phyloP scores from a whole-genome alignment of 2,113 vertebrate species.

The Pogonocichla stellata region DNA sequence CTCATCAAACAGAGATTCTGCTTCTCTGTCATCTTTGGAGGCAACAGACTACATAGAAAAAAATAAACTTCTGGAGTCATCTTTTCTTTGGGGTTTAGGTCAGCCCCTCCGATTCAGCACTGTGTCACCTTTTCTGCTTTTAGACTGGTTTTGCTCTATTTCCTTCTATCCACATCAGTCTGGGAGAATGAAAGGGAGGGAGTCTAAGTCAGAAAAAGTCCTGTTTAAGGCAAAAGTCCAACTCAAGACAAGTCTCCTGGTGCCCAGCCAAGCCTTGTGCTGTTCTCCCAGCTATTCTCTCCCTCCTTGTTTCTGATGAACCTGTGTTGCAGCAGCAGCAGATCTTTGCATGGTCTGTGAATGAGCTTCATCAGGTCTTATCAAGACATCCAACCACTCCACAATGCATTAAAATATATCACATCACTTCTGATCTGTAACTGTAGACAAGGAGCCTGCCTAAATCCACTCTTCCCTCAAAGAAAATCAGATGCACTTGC shows the following conservation, averaged over 20 bases:
- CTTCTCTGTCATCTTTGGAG: neutral
- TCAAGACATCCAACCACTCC: neutral
- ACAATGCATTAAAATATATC: neutral
- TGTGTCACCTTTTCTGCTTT: neutral
- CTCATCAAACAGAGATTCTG: neutral
- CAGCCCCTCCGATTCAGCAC: neutral
- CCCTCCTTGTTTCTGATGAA: neutral
- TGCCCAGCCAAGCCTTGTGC: neutral
- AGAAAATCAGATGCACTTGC: neutral
- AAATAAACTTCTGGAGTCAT: neutral
- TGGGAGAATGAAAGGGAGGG: neutral
- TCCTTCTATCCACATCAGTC: neutral
- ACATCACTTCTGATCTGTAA: neutral
- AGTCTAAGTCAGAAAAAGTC: neutral
- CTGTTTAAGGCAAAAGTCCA: neutral
- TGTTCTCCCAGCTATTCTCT: neutral
- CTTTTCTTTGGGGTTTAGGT: neutral
- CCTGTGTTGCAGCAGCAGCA: neutral
- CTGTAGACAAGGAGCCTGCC: neutral
- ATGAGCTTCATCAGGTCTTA: neutral
- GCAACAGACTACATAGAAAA: neutral
- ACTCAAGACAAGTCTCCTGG: neutral
- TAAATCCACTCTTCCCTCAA: neutral
- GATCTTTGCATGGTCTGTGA: neutral
- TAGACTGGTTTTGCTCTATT: neutral